Evolutionary conservation across 2,888 invertebrate genomes (phyloP).

Genomic region (Dasysyrphus albostriatus): DNA sequence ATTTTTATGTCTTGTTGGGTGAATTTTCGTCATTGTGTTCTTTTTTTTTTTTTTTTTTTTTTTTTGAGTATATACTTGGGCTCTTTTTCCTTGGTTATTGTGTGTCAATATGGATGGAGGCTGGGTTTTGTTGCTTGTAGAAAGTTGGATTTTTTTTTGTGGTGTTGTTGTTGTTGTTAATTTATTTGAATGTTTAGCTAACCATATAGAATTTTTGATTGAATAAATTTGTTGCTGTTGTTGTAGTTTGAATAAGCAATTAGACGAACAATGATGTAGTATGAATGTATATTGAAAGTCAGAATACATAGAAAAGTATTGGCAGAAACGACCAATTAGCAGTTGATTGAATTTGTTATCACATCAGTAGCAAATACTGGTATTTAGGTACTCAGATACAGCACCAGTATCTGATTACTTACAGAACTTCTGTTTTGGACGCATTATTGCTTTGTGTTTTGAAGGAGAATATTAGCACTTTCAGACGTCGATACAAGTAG

Average conservation of each 20-base stretch:
- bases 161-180: background rate
- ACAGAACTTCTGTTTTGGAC: too few species aligned
- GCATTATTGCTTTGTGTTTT: too few species aligned
- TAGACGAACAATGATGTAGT: background rate
- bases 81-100: background rate
- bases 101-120: background rate
- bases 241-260: background rate
- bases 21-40: constrained; percentile 8
- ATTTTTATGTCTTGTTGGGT: constrained; percentile 14
- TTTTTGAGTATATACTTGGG: background rate
- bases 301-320: background rate
- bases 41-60: constrained; percentile 10
- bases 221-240: constrained; percentile 47
- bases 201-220: constrained; percentile 73
- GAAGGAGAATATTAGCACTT: too few species aligned
- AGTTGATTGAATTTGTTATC: background rate
- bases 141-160: background rate
- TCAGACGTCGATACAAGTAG: too few species aligned
- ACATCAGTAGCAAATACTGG: too few species aligned
- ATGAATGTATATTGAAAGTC: background rate
- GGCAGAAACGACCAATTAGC: background rate
- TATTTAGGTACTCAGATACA: too few species aligned
- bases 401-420: too few species aligned
- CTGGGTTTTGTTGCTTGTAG: background rate
- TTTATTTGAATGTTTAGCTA: constrained; percentile 38